Percentiles rank a stretch among this genome's conserved stretches.
phyloP scores from a whole-genome alignment of 2,888 invertebrate genomes.

The Amphipyra tragopoginis region DNA sequence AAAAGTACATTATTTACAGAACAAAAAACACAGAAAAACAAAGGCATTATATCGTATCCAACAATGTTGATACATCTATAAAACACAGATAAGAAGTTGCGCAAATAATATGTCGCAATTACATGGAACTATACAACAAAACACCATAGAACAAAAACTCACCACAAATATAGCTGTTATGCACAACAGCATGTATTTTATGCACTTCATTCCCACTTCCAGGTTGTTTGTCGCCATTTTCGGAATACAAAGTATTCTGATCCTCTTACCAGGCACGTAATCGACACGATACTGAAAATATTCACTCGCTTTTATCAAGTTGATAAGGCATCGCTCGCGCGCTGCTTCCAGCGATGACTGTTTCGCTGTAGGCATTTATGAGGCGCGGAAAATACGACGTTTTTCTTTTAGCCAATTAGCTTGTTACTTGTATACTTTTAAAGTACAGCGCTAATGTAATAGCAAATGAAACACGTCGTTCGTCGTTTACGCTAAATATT shows the following conservation, averaged over 20 bases:
- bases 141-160: constrained; percentile 77
- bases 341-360: constrained; percentile 34
- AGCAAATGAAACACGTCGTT: constrained; percentile 63
- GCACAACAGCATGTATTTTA: constrained; percentile 93
- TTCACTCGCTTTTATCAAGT: constrained; percentile 45
- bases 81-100: constrained; percentile 51
- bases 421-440: constrained; percentile 43
- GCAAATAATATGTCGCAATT: constrained; percentile 55
- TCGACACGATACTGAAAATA: constrained; percentile 45
- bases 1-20: neutral
- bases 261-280: constrained; percentile 35
- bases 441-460: constrained; percentile 32
- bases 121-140: constrained; percentile 2
- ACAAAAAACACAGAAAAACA: constrained; percentile 5
- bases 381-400: constrained; percentile 55
- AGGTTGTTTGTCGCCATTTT: constrained; percentile 81
- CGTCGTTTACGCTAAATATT: constrained; percentile 15
- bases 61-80: constrained; percentile 24
- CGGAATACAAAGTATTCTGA: constrained; percentile 40
- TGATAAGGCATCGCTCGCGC: constrained; percentile 48
- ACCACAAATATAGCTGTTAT: constrained; percentile 95
- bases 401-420: constrained; percentile 75
- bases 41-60: constrained; percentile 16
- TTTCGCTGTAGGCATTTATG: constrained; percentile 27
- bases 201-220: constrained; percentile 93